These are phyloP conservation scores for Eubucco bourcierii DNA, from an alignment of 2,113 vertebrate species.

Conservation along the genomic window DNA sequence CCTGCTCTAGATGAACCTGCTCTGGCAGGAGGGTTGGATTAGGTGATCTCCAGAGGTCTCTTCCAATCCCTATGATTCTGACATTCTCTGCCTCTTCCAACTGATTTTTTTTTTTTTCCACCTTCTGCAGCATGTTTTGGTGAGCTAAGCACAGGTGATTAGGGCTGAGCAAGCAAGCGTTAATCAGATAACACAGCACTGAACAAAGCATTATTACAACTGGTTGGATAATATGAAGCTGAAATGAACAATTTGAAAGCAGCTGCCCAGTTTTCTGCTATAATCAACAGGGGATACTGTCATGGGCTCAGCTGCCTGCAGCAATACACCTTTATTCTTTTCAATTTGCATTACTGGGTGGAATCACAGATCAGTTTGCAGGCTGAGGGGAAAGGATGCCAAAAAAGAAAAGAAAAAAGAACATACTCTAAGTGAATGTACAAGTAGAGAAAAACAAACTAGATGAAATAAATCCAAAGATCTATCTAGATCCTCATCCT, in stretches of 20 bases:
- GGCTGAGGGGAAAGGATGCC: neutral
- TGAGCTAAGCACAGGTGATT: neutral
- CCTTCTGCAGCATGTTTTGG: neutral
- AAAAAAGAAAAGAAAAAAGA: neutral
- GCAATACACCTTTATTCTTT: conserved; percentile 27
- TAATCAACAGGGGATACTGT: conserved; percentile 6
- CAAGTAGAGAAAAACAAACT: neutral
- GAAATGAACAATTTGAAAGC: neutral
- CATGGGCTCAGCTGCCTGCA: neutral
- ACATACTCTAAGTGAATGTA: neutral
- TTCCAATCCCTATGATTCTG: too few species aligned
- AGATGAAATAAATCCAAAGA: neutral
- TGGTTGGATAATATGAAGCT: neutral
- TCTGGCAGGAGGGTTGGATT: too few species aligned
- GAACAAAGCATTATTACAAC: neutral
- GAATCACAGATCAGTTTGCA: neutral
- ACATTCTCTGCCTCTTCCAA: neutral
- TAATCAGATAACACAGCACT: neutral
- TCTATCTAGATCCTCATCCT: neutral
- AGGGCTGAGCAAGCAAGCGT: neutral
- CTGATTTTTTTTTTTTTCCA: neutral
- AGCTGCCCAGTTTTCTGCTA: neutral
- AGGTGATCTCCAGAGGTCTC: too few species aligned
- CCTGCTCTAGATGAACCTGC: too few species aligned
- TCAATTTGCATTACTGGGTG: neutral